Percentiles rank a stretch among this genome's conserved stretches.
Conservation (phyloP, 2,888 invertebrate species). For the Protonemura montana region DNA sequence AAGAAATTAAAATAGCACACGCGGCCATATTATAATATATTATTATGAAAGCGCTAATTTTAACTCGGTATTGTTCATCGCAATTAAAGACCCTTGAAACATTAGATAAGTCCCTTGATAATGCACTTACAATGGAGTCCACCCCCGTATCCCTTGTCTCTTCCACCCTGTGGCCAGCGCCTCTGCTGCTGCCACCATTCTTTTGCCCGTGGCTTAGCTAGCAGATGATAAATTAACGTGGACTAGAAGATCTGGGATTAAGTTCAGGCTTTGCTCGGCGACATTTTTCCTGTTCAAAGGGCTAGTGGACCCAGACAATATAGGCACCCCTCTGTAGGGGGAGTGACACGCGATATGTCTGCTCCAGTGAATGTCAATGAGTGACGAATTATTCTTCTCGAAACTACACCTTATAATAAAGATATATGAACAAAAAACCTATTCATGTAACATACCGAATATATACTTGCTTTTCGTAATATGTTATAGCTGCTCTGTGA, state of each 20-base stretch:
- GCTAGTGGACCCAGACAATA: not conserved
- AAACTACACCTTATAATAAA: not conserved
- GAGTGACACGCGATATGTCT: too few species aligned
- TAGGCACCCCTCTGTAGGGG: not conserved
- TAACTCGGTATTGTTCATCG: constrained; percentile 47
- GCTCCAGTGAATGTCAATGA: not conserved
- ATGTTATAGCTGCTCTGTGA: not conserved
- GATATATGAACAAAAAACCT: not conserved
- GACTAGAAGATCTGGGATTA: constrained; percentile 39
- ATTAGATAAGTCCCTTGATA: constrained; percentile 39
- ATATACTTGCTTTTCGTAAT: not conserved
- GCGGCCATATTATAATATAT: constrained; percentile 3
- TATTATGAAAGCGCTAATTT: constrained; percentile 37
- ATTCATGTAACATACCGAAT: not conserved
- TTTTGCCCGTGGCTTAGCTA: constrained; percentile 30
- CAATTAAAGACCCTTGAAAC: constrained; percentile 46
- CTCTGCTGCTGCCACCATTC: not conserved
- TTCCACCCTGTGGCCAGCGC: not conserved
- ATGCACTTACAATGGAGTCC: constrained; percentile 37
- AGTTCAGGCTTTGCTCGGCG: not conserved
- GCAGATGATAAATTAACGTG: constrained; percentile 30
- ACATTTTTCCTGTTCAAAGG: not conserved
- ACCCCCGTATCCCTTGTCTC: not conserved
- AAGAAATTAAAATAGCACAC: constrained; percentile 33
- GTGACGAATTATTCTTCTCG: not conserved